Evolutionary conservation across 2,113 vertebrate species (phyloP).

Genomic region (Machaerirhynchus nigripectus): DNA sequence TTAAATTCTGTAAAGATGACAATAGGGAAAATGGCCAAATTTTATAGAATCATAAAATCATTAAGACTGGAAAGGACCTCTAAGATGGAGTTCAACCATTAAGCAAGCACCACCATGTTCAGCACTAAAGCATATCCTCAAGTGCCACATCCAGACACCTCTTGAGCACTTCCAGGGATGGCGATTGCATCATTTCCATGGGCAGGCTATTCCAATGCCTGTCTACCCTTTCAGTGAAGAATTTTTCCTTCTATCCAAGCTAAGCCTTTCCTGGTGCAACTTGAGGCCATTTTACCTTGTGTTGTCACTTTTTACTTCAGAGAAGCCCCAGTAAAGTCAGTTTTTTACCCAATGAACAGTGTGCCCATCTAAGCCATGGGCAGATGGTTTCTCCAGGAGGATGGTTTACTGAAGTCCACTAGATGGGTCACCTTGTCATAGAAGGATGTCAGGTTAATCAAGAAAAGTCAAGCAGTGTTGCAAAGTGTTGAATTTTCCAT

Average conservation of each 20-base stretch:
- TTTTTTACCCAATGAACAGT: neutral
- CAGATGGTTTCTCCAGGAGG: neutral
- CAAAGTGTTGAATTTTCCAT: neutral
- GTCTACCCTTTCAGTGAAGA: neutral
- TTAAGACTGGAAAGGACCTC: neutral
- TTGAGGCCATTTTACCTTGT: neutral
- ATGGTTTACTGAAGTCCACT: neutral
- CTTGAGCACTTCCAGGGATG: neutral
- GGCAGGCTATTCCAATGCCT: neutral
- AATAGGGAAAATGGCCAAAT: neutral
- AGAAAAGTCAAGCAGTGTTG: neutral
- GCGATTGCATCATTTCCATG: neutral
- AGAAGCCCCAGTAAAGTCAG: neutral
- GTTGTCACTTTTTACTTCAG: neutral
- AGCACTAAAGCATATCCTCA: neutral
- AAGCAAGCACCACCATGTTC: neutral
- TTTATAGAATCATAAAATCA: neutral
- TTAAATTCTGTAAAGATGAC: neutral
- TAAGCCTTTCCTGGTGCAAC: neutral
- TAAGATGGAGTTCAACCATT: neutral
- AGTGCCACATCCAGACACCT: neutral
- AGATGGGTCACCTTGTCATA: neutral
- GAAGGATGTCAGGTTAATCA: neutral
- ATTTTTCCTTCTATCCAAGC: neutral
- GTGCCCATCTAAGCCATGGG: neutral